A percentile compares a stretch with the other conserved stretches of the same genome.
Conservation (phyloP, 2,113 vertebrate genomes). For the Centropus unirufus region DNA sequence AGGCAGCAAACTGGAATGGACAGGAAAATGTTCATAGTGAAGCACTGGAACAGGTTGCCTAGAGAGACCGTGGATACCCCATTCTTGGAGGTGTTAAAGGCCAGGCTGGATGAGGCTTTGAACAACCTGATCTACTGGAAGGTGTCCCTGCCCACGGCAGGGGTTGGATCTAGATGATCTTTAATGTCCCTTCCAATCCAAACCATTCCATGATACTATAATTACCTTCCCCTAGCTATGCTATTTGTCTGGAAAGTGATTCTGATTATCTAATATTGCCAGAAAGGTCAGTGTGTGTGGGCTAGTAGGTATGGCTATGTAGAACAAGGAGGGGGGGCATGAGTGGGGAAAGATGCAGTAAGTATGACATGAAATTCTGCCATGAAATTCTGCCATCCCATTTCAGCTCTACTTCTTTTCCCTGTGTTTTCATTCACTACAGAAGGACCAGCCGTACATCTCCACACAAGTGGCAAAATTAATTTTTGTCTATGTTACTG, state of each 20-base stretch:
- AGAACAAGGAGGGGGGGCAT: not conserved
- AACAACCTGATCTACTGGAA: too few relatives aligned
- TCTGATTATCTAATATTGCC: not conserved
- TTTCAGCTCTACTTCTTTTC: not conserved
- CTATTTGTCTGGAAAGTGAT: not conserved
- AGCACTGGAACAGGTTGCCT: too few relatives aligned
- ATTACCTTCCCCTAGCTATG: not conserved
- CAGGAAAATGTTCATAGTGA: not conserved
- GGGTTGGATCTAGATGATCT: too few relatives aligned
- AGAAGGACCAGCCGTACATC: not conserved
- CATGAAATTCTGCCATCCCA: not conserved
- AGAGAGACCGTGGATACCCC: too few relatives aligned
- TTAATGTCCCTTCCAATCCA: too few relatives aligned
- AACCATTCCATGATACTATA: not conserved
- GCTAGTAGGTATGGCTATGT: not conserved
- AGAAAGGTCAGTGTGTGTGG: not conserved
- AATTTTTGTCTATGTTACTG: not conserved
- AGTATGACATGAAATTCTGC: not conserved
- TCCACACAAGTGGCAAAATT: not conserved
- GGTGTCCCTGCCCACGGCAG: too few relatives aligned
- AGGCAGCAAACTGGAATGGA: not conserved
- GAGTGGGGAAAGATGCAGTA: not conserved
- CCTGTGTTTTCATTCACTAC: not conserved
- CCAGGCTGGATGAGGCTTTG: too few relatives aligned
- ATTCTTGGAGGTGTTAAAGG: too few relatives aligned